These are phyloP conservation scores for Aegotheles bennettii DNA, from an alignment of 2,113 vertebrate genomes.

Conservation along the genomic window DNA sequence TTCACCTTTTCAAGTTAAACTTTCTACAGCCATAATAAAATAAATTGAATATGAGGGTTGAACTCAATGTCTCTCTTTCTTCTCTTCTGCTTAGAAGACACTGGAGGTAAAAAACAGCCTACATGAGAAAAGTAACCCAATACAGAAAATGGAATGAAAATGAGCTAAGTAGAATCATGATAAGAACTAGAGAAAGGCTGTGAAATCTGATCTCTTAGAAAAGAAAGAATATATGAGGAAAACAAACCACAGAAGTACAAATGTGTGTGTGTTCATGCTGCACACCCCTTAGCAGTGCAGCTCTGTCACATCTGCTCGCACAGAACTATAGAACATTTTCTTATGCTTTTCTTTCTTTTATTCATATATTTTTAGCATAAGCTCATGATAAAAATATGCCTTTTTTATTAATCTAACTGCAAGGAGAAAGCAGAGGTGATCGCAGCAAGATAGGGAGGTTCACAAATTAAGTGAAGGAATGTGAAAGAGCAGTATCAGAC, in stretches of 20 bases:
- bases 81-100: background rate
- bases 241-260: background rate
- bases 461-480: background rate
- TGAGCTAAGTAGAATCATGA: background rate
- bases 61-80: background rate
- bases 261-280: background rate
- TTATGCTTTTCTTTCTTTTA: background rate
- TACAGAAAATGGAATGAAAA: background rate
- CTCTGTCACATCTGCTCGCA: background rate
- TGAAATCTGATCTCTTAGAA: background rate
- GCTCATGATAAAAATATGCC: background rate
- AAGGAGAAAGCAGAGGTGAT: background rate
- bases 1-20: background rate
- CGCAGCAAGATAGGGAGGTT: background rate
- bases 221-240: background rate
- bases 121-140: background rate
- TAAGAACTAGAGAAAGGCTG: background rate
- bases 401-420: background rate
- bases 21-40: background rate
- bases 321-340: background rate
- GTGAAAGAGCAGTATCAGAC: background rate
- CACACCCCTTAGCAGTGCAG: rapidly evolving
- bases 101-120: background rate
- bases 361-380: background rate
- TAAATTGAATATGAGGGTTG: background rate